phyloP scores from a whole-genome alignment of 2,888 invertebrate species.

The Andrena minutula region DNA sequence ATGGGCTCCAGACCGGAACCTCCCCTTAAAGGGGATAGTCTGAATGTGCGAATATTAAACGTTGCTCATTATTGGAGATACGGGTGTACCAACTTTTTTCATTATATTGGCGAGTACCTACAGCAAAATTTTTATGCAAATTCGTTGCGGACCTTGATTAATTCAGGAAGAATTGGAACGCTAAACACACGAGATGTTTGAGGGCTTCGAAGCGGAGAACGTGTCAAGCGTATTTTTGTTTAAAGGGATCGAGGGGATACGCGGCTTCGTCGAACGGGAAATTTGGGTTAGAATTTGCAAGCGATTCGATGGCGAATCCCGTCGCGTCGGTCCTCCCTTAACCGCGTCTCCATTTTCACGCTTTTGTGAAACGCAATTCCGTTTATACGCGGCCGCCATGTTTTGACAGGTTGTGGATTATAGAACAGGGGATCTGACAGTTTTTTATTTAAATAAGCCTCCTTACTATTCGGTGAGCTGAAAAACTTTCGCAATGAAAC shows the following conservation, averaged over 20 bases:
- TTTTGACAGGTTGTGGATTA: constrained; percentile 49
- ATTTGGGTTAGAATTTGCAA: constrained; percentile 51
- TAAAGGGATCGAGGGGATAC: constrained; percentile 16
- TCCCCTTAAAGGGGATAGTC: no score
- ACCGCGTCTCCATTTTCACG: constrained; percentile 42
- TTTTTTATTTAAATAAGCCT: constrained; percentile 42
- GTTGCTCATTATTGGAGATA: no score
- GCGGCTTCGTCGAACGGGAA: constrained; percentile 7
- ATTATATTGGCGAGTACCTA: no score
- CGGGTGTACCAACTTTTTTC: no score
- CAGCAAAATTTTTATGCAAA: constrained; percentile 14
- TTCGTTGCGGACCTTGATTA: constrained; percentile 1
- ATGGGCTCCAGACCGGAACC: no score
- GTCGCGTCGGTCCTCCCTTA: constrained; percentile 6
- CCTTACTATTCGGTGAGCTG: neutral
- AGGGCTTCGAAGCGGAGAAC: constrained; percentile 12
- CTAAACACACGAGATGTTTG: constrained; percentile 34
- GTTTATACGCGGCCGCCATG: constrained; percentile 24
- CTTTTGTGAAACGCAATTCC: constrained; percentile 49
- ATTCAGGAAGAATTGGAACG: constrained; percentile 39
- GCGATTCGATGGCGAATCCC: constrained; percentile 26
- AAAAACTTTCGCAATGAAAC: neutral
- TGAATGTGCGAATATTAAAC: no score
- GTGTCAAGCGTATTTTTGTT: constrained; percentile 42
- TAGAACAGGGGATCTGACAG: constrained; percentile 20